These are phyloP conservation scores for Mormyrops attenuatus DNA, from an alignment of 2,797 vertebrate species.

Conservation along the genomic window DNA sequence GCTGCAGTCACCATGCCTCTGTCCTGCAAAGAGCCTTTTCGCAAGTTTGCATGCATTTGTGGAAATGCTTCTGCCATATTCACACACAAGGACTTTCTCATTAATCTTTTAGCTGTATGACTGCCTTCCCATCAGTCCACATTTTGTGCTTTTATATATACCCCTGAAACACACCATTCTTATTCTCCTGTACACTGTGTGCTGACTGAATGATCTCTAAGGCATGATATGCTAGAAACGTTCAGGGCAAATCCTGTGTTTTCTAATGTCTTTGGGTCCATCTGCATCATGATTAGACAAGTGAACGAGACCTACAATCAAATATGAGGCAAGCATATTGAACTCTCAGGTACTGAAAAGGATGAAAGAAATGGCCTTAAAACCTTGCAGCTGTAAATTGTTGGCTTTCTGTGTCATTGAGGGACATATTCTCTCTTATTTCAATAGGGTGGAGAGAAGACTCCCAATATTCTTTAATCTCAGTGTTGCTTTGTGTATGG, in stretches of 20 bases:
- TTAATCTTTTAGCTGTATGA: background rate
- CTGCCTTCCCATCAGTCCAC: background rate
- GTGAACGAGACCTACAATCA: background rate
- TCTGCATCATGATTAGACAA: background rate
- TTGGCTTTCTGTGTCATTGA: background rate
- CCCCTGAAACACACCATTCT: background rate
- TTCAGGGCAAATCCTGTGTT: background rate
- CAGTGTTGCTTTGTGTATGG: constrained; percentile 35
- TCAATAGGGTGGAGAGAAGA: constrained; percentile 33
- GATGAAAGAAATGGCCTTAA: background rate
- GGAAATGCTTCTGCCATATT: background rate
- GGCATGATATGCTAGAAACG: background rate
- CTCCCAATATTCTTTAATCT: constrained; percentile 51
- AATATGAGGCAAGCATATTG: background rate
- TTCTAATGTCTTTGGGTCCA: background rate
- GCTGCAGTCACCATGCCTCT: background rate
- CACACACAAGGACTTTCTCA: background rate
- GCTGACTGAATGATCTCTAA: background rate
- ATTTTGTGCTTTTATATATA: constrained; percentile 5
- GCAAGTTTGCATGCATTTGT: background rate
- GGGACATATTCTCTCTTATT: constrained; percentile 4
- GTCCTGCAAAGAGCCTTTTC: background rate
- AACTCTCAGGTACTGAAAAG: background rate
- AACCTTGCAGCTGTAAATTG: background rate
- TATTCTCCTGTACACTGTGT: background rate